Evolutionary conservation across 1,140 invertebrate species (phyloP), one percentile per base, ranked within the genome.

Genomic region (Aleiodes sp.): DNA sequence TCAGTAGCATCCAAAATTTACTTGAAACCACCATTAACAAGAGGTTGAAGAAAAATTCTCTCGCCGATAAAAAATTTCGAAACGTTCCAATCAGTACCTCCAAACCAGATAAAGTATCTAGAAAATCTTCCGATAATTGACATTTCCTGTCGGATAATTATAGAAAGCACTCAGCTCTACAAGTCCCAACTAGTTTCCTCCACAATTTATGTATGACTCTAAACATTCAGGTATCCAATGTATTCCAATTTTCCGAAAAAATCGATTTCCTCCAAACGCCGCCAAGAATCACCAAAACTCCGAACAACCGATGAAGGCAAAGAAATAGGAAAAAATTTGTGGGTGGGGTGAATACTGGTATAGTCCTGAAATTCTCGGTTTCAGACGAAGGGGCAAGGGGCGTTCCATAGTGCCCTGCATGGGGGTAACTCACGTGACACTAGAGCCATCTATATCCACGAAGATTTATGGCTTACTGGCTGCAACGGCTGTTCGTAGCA

Each of bases 391-490:
- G 77, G 78, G 78, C 71, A 78, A 76, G 78, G 80, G 82, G 81
- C 81, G 81, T 82, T 82, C 74, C 80, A 76, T 43, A 76, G 81
- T 77, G 83, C 82, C 82, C 84, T 73, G 84, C 81, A 86, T 85
- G 84, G 84, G 83, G 84, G 78, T 80, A 76, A 75, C 82, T 83
- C 82, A 82, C 80, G 83, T 80, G 84, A 86, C 83, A 83, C 82
- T 81, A 82, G 84, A 85, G 83, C 84, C 84, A 86, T 86, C 84
- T 86, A 84, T 86, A 86, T 85, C 80, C 82, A 74, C 16, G 64
- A 73, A 83, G 84, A 86, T 86, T 86, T 86, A 86, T 85, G 84
- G 79, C 76, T 80, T 83, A n/a, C 79, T 77, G 80, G 77, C 77
- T 83, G 81, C 83, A 84, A 78, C 82, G 82, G 82, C 81, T 83